Evolutionary conservation across 2,113 vertebrate species (phyloP), one percentile per base, ranked within the genome.

Genomic region (Prietella phreatophila): DNA sequence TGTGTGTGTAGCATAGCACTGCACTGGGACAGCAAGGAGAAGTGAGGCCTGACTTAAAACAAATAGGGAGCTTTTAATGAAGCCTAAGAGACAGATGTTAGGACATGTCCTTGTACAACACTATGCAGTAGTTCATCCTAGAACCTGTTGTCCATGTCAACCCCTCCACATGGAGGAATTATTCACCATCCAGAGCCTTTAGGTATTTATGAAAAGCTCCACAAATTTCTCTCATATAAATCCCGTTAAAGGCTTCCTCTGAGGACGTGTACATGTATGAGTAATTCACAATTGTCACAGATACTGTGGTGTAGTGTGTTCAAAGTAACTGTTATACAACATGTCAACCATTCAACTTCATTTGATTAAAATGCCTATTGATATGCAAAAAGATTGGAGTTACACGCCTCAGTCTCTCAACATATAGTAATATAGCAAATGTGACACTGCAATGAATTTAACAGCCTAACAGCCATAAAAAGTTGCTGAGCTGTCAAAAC

Each of bases 71-170:
- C 10, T 67, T 33, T 85, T 88, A 89, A 89, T 82, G 76, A 89
- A 75, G 87, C 81, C 86, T 69, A 75, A 67, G 88, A 91, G 71
- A 83, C 33, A 50, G 71, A 80, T 85, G 58, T 56, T 79, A 56
- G 14, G 69, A 82, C 58, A 81, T 10, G 50, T 63, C 36, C 69
- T 60, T 53, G 50, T n/a, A 80, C 27, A 42, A 36, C 55, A 61
- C 33, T 61, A 39, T 82, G 80, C 56, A 61, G 20, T 39, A 61
- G 80, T 61, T 39, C 30, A 60, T 82, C 36, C 30, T 27, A 27
- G 36, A 61, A 82, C 33, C 20, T 39, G 30, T 39, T 11, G 20
- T 60, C 55, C 20, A 5, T 5, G 55, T 60, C 30, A 69, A 39
- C 11, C 15, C 22, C 78, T 81, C 78, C 61, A 55, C 2, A 8